Base-by-base conservation (phyloP, 53 echinoderm and acorn worm species). In the Patiria pectinifera region DNA sequence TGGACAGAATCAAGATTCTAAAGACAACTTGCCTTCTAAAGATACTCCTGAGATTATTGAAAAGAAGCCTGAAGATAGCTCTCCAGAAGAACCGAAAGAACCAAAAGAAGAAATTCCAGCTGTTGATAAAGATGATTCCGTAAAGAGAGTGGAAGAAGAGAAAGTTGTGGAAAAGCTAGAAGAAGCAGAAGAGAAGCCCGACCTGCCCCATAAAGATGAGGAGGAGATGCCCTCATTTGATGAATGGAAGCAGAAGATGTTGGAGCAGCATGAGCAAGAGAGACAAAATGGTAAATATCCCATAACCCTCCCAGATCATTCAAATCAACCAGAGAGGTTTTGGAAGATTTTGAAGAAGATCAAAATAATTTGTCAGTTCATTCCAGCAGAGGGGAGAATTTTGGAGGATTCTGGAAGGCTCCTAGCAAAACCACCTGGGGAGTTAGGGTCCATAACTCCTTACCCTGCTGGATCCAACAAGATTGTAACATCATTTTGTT, bases 171-270 rank as follows among this genome's bases (percentile, higher is more conserved):
- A 62, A 21, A 45, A 12, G 43, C 58, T 43, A 8, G 83, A 11
- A 26, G 83, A 89, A 16, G 82, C 43, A 19, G 83, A 86, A 18
- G 84, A 78, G 87, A 53, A 91, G 71, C 69, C 58, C 4, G 86
- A 91, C 11, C 66, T 78, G 70, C 6, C 82, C 11, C 53, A 78
- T 45, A 77, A 87, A 77, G 78, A 86, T 15, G 85, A 91, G 49
- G 85, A 96, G 62, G 85, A 96, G 69, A 96, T 97, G 88, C 96
- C 95, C 13, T 96, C 97, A 21, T 97, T 95, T 91, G 95, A 94
- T 82, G 97, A 97, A 71, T 97, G 97, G 97, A 97, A 96, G 84
- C 85, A 95, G 91, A 95, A 97, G 84, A 94, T 95, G 93, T 79
- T 96, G 91, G 89, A 88, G 61, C 92, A 94, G 58, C 93, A 95